Evolutionary conservation across 2,113 vertebrate genomes (phyloP).

Genomic region (Eolophus roseicapilla): DNA sequence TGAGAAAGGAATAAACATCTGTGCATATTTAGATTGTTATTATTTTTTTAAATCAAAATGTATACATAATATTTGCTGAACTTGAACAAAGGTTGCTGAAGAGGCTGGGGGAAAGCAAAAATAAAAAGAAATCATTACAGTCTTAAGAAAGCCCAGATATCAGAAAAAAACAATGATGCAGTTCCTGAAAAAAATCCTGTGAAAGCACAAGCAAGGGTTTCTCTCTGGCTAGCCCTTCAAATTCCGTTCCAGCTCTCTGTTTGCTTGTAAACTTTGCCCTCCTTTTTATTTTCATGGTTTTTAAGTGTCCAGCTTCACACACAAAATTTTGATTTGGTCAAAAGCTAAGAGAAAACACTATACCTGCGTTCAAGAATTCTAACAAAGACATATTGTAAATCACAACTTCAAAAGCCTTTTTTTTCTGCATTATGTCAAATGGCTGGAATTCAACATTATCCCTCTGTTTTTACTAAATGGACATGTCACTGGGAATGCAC

Average conservation of each 20-base stretch:
- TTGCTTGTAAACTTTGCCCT: neutral
- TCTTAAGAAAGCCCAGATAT: neutral
- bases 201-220: neutral
- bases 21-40: neutral
- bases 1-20: neutral
- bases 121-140: neutral
- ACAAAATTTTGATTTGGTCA: neutral
- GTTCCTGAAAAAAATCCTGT: neutral
- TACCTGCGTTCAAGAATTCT: neutral
- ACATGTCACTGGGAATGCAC: neutral
- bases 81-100: neutral
- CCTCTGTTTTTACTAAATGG: neutral
- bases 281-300: neutral
- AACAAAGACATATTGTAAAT: neutral
- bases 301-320: neutral
- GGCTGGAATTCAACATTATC: neutral
- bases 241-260: neutral
- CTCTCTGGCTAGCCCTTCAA: neutral
- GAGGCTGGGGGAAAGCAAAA: neutral
- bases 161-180: neutral
- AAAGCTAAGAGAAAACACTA: neutral
- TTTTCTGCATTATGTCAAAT: neutral
- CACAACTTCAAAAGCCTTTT: neutral
- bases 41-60: neutral
- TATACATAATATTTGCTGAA: neutral